These are phyloP conservation scores for Pterobdella sp. DNA, from an alignment of 2,888 invertebrate species.

Conservation along the genomic window DNA sequence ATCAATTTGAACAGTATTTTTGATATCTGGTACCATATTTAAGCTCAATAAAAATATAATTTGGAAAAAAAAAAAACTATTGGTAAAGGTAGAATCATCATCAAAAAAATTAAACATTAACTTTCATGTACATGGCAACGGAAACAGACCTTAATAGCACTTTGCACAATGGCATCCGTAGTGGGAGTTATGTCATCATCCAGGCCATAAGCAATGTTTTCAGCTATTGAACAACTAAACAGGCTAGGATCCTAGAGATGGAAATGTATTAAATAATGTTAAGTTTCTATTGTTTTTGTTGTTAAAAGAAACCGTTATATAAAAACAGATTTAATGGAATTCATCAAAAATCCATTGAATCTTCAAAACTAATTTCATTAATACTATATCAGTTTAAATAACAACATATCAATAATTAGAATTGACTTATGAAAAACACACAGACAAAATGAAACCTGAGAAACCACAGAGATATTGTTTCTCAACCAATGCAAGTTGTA, in stretches of 20 bases:
- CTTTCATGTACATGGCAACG: background rate
- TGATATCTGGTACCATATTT: too few species aligned
- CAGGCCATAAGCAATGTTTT: slow-evolving; percentile 70
- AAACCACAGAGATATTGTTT: slow-evolving; percentile 76
- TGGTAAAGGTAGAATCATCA: background rate
- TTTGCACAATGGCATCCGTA: slow-evolving; percentile 58
- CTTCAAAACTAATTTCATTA: too few species aligned
- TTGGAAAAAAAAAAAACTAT: background rate
- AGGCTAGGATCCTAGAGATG: slow-evolving; percentile 71
- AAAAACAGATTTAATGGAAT: background rate
- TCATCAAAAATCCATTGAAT: background rate
- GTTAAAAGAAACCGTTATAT: background rate
- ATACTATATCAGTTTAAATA: too few species aligned
- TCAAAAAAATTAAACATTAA: too few species aligned
- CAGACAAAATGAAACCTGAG: slow-evolving; percentile 60
- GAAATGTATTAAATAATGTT: background rate
- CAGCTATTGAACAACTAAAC: slow-evolving; percentile 79
- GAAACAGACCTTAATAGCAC: slow-evolving; percentile 58
- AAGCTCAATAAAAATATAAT: too few species aligned
- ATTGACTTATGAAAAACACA: too few species aligned
- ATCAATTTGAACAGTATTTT: too few species aligned
- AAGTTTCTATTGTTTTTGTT: background rate
- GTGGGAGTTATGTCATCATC: slow-evolving; percentile 52
- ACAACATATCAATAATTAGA: too few species aligned
- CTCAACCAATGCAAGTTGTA: slow-evolving; percentile 78